Conservation (phyloP, 2,113 vertebrate genomes). For the Murina feae region DNA sequence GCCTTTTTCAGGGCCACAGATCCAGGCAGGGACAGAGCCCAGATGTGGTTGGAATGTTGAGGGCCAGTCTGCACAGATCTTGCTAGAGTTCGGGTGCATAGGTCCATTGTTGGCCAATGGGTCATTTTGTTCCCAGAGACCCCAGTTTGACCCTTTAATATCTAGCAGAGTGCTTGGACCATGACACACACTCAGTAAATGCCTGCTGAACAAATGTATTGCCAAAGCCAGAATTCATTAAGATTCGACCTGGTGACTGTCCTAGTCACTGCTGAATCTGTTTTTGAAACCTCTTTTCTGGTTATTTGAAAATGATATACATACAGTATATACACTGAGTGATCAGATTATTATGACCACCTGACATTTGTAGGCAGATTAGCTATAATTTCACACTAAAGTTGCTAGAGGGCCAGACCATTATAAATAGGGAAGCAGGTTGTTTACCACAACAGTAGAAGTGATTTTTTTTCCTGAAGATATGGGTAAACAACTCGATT, state of each 20-base stretch:
- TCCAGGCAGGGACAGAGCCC: neutral
- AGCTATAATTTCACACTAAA: no score
- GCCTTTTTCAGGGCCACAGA: neutral
- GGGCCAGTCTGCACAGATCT: neutral
- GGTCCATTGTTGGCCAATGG: neutral
- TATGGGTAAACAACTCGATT: no score
- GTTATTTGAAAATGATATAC: neutral
- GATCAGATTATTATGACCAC: no score
- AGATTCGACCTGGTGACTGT: neutral
- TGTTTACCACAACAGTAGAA: no score
- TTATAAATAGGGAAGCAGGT: no score
- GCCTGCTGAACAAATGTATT: conserved; percentile 18
- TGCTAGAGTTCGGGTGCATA: neutral
- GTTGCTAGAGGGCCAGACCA: no score
- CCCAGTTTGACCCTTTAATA: neutral
- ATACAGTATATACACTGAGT: neutral
- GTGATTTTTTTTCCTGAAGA: no score
- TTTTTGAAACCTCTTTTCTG: conserved; percentile 34
- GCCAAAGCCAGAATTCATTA: neutral
- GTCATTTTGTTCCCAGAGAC: conserved; percentile 19
- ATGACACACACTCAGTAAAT: neutral
- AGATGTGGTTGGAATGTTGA: neutral
- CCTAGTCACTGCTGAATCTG: neutral
- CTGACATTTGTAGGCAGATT: no score
- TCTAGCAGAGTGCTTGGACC: neutral